Evolutionary conservation across 2,113 vertebrate genomes (phyloP), one percentile per base, ranked within the genome.

Genomic region (Entelurus aequoreus): DNA sequence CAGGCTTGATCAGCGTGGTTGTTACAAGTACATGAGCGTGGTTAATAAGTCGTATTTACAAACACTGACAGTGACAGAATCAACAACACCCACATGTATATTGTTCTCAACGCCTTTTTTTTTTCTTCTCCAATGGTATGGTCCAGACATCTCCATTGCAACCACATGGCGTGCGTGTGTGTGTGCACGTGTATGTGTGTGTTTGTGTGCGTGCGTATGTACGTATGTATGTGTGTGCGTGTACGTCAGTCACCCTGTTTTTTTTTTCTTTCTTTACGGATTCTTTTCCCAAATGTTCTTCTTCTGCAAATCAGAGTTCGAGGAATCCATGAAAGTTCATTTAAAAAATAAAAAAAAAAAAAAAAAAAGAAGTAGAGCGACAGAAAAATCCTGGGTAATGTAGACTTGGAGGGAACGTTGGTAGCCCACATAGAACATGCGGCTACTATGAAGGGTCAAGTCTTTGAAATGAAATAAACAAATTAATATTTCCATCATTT

Each of bases 41-140:
- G 90, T 97, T 95, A 98, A 92, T 94, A 96, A 90, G 87, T 90
- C 90, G 87, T 99, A 99, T 99, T 94, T 99, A 99, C 97, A 98
- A 91, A 91, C 94, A 92, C 87, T 92, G 94, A 96, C 86, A 90
- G 90, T 94, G 92, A 94, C 91, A 75, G 88, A 94, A 92, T 93
- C 93, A 91, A 92, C 90, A 91, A 93, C 93, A 93, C 93, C 28
- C 95, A 92, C 92, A 95, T 93, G 94, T 93, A 94, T 81, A 88
- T 91, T 91, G 92, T 95, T 93, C 93, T 94, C 93, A 88, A 91
- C 89, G 92, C 89, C 89, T 92, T 94, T 91, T 76, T 79, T 66
- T 90, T 93, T 93, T 89, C 78, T 93, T 93, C 90, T 95, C 86
- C 94, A 94, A 91, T 95, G 94, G 94, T 94, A 93, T 69, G 89